Percentiles rank a stretch among this genome's conserved stretches.
These are phyloP conservation scores for Hemaris fuciformis DNA, from an alignment of 2,888 invertebrate genomes.

Conservation along the genomic window DNA sequence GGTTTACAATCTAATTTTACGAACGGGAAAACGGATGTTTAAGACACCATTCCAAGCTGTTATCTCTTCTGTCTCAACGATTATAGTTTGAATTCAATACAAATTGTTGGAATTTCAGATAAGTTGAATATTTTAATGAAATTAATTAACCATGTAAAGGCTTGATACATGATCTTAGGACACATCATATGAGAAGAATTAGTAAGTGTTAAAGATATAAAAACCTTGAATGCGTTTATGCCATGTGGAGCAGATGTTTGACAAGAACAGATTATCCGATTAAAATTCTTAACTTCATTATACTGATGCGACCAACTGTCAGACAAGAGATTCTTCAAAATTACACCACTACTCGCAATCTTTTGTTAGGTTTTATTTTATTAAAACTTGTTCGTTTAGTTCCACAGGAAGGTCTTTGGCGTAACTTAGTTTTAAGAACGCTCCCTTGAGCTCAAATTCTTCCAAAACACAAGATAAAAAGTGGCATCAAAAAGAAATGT, in stretches of 20 bases:
- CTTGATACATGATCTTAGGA: background rate
- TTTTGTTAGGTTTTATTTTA: background rate
- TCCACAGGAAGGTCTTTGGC: background rate
- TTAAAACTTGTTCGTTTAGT: background rate
- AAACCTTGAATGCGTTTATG: background rate
- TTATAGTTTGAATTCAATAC: background rate
- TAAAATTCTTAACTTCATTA: background rate
- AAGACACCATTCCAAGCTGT: background rate
- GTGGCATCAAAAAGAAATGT: background rate
- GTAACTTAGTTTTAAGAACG: background rate
- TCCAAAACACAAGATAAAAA: background rate
- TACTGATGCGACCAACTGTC: background rate
- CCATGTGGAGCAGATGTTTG: background rate
- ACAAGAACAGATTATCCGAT: background rate
- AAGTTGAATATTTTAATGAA: too few species aligned
- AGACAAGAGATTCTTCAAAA: background rate
- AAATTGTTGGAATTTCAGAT: too few species aligned
- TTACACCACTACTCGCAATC: background rate
- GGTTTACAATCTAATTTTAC: slow-evolving; percentile 40
- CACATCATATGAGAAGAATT: background rate
- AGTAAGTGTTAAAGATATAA: background rate
- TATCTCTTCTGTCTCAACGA: slow-evolving; percentile 11
- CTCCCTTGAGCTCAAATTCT: background rate
- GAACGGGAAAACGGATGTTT: slow-evolving; percentile 30
- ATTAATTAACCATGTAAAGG: too few species aligned